These are phyloP conservation scores for Pyralis farinalis DNA, from an alignment of 2,888 invertebrate genomes.

Conservation along the genomic window DNA sequence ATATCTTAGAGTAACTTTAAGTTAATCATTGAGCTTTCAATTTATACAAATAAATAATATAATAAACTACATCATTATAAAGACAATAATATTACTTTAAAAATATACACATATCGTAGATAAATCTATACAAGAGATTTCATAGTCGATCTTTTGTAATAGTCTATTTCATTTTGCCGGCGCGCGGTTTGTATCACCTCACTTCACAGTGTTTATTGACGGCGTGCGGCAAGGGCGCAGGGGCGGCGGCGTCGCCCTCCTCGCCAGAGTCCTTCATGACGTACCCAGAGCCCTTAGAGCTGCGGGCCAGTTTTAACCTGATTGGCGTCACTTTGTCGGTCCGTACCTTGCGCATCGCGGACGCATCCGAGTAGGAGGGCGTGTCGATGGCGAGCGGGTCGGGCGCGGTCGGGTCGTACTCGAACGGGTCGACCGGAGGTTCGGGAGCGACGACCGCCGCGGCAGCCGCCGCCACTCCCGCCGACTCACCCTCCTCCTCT, in stretches of 20 bases:
- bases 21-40: conserved; percentile 78
- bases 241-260: conserved; percentile 26
- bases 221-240: conserved; percentile 67
- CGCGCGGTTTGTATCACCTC: conserved; percentile 86
- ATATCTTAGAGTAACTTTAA: conserved; percentile 71
- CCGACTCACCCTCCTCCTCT: conserved; percentile 45
- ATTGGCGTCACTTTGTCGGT: conserved; percentile 88
- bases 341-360: conserved; percentile 80
- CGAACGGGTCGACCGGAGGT: conserved; percentile 62
- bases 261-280: conserved; percentile 76
- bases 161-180: conserved; percentile 25
- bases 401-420: conserved; percentile 67
- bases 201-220: conserved; percentile 92
- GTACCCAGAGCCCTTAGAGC: conserved; percentile 88
- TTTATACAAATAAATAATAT: conserved; percentile 78
- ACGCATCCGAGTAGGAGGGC: conserved; percentile 58
- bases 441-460: conserved; percentile 49
- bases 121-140: conserved; percentile 43
- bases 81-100: conserved; percentile 41
- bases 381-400: conserved; percentile 70
- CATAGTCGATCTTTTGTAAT: conserved; percentile 28
- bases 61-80: conserved; percentile 47
- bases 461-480: conserved; percentile 34
- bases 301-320: conserved; percentile 90
- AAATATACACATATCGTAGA: conserved; percentile 50